Base-by-base conservation (phyloP, 2,113 vertebrate species). In the Aptenodytes patagonicus region DNA sequence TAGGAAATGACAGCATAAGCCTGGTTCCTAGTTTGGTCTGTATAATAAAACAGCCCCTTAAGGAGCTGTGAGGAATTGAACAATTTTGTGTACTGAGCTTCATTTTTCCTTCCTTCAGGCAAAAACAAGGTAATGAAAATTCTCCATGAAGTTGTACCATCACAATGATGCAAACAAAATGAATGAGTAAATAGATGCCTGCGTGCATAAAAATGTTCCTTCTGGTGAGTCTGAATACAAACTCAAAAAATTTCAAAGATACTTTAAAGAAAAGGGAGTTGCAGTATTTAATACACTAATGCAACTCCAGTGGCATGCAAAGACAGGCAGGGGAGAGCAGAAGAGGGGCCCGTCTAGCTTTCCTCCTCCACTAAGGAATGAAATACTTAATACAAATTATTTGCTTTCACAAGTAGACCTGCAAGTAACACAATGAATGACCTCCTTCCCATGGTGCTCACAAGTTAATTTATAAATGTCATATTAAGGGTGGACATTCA, bases 281-380 rank as follows among this genome's bases (percentile, higher is more conserved):
- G 1, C 18, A 4, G 5, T 32, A 28, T 52, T 51, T 8, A 44
- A 18, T 3, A 5, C 0, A 2, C 10, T 36, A 21, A 17, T 3
- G 9, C 18, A 64, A 11, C 32, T 17, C 66, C 31, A 40, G 46
- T 5, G 57, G 16, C 7, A 9, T 0, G 17, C 25, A 46, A 38
- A 82, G 87, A 29, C 34, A n/a, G 68, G 21, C 31, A 49, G n/a
- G 17, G 17, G 15, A 0, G 2, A 71, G 36, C 52, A 68, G 42
- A 25, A 44, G 32, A 54, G 34, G 4, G 46, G 26, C 34, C 71
- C 54, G 34, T 21, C 32, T 26, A 51, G 38, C 47, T 49, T 36
- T 71, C 44, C n/a, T 68, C 42, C 20, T 36, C n/a, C 42, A 16
- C 14, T 28, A 26, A 1, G 6, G 47, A 76, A 72, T 7, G 3